Percentiles rank a stretch among this genome's conserved stretches.
These are phyloP conservation scores for Gnatocerus cornutus DNA, from an alignment of 2,888 invertebrate genomes.

Conservation along the genomic window DNA sequence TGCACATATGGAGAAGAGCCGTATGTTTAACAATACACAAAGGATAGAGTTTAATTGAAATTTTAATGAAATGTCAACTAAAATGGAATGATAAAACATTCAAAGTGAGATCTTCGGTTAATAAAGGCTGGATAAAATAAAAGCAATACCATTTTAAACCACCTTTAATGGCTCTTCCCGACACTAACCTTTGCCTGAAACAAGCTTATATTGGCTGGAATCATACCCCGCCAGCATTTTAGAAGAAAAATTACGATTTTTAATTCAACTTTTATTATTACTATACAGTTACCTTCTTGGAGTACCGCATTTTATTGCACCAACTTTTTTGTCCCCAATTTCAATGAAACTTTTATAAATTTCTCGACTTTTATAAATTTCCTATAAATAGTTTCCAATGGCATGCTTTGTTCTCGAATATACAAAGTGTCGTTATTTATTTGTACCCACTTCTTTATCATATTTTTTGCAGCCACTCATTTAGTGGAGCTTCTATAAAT, in stretches of 20 bases:
- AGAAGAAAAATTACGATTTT: not conserved
- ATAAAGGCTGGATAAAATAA: constrained; percentile 17
- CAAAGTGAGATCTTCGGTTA: constrained; percentile 29
- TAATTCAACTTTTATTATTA: not conserved
- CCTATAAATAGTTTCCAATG: too few relatives aligned
- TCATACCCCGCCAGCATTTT: not conserved
- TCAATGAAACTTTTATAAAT: too few relatives aligned
- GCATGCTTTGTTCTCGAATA: too few relatives aligned
- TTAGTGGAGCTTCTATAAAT: too few relatives aligned
- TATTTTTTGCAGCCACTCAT: too few relatives aligned
- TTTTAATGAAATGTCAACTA: constrained; percentile 53
- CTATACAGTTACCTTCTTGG: too few relatives aligned
- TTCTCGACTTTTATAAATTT: too few relatives aligned
- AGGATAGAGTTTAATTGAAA: constrained; percentile 52
- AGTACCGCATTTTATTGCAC: too few relatives aligned
- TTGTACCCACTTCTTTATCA: too few relatives aligned
- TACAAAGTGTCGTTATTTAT: too few relatives aligned
- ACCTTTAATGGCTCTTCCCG: constrained; percentile 22
- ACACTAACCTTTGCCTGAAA: constrained; percentile 1
- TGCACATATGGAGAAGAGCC: constrained; percentile 27
- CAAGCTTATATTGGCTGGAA: not conserved
- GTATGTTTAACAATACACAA: constrained; percentile 44
- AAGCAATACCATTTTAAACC: constrained; percentile 16
- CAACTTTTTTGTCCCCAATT: too few relatives aligned
- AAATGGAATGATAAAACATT: constrained; percentile 35